Percentiles rank a stretch among this genome's conserved stretches.
Evolutionary conservation across 2,113 vertebrate species (phyloP).

Genomic region (Apodemus sylvaticus): DNA sequence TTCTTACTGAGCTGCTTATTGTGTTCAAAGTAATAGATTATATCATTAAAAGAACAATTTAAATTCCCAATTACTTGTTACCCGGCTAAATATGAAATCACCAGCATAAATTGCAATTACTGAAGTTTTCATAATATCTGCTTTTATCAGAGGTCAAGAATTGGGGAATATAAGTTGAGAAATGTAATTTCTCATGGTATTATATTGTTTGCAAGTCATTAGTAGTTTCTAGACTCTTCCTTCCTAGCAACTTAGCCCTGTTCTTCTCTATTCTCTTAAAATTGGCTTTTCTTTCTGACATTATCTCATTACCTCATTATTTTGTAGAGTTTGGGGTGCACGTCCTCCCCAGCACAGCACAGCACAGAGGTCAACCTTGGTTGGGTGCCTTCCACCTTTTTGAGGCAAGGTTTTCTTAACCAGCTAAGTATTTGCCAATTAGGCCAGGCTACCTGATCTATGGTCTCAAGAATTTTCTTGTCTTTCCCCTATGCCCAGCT

Average conservation of each 20-base stretch:
- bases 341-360: not conserved
- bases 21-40: constrained; percentile 14
- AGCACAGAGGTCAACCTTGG: not conserved
- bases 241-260: not conserved
- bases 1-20: not conserved
- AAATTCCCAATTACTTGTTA: not conserved
- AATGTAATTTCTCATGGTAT: not conserved
- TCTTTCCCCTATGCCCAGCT: not conserved
- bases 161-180: not conserved
- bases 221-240: not conserved
- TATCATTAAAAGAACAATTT: not conserved
- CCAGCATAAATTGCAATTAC: not conserved
- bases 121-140: not conserved
- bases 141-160: not conserved
- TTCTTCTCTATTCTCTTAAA: not conserved
- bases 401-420: not conserved
- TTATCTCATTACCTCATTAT: not conserved
- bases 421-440: too few species aligned
- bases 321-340: not conserved
- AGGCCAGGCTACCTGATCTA: not conserved
- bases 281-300: not conserved
- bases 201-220: not conserved
- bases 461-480: not conserved
- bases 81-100: not conserved
- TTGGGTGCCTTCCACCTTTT: not conserved